Percentiles rank a stretch among this genome's conserved stretches.
phyloP scores from a whole-genome alignment of 2,113 vertebrate genomes.

The Nibea albiflora region DNA sequence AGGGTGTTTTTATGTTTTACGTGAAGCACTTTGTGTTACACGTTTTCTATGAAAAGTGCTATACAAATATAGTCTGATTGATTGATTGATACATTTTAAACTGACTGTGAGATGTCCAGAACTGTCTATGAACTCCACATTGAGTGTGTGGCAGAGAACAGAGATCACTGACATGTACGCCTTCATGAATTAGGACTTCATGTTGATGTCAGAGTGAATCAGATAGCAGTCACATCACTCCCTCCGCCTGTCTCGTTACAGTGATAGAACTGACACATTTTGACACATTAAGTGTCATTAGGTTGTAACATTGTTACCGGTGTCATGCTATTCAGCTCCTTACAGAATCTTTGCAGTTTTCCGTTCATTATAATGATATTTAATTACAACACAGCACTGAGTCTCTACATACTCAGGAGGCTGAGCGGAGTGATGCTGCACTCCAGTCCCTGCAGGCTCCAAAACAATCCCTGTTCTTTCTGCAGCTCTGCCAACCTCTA shows the following conservation, averaged over 20 bases:
- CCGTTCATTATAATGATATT: not conserved
- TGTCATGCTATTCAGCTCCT: not conserved
- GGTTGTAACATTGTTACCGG: not conserved
- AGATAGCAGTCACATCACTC: not conserved
- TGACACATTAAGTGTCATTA: not conserved
- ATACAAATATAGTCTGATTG: too few species aligned
- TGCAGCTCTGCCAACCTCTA: slow-evolving; percentile 52
- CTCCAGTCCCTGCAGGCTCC: not conserved
- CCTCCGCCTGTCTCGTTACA: not conserved
- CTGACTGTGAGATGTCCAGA: not conserved
- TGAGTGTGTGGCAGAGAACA: not conserved
- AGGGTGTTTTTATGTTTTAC: too few species aligned
- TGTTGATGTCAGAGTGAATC: not conserved
- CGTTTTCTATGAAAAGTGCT: too few species aligned
- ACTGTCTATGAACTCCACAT: not conserved
- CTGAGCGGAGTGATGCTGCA: not conserved
- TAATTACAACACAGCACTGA: not conserved
- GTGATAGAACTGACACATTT: not conserved
- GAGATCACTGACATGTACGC: not conserved
- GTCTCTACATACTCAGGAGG: not conserved
- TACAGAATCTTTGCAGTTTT: not conserved
- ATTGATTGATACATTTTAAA: not conserved
- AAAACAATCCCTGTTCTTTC: not conserved
- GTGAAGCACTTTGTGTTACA: too few species aligned
- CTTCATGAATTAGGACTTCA: not conserved